phyloP scores from a whole-genome alignment of 2,797 vertebrate genomes.

The Catharus ustulatus region DNA sequence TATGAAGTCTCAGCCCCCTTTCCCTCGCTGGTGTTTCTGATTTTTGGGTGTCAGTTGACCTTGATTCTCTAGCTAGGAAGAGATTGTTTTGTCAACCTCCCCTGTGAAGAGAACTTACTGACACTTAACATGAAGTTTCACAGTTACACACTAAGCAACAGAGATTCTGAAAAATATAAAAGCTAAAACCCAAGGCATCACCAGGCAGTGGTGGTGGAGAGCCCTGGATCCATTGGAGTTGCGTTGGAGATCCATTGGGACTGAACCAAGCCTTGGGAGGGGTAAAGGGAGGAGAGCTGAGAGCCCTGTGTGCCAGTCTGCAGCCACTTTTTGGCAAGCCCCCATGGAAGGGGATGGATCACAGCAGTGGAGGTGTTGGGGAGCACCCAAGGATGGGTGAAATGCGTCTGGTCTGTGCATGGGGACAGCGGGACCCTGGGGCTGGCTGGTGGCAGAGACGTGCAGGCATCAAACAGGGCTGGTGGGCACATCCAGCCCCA shows the following conservation, averaged over 20 bases:
- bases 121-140: too few species aligned
- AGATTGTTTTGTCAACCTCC: too few species aligned
- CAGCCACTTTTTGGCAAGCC: not conserved
- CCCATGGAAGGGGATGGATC: rapidly evolving
- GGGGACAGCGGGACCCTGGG: not conserved
- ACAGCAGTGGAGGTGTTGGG: not conserved
- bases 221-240: rapidly evolving
- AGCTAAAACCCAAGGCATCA: too few species aligned
- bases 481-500: rapidly evolving
- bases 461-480: not conserved
- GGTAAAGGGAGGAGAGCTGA: not conserved
- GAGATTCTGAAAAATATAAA: too few species aligned
- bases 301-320: rapidly evolving
- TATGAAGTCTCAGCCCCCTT: too few species aligned
- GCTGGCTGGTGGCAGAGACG: rapidly evolving
- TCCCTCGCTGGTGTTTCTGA: too few species aligned
- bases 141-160: too few species aligned
- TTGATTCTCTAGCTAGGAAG: too few species aligned
- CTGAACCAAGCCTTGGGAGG: not conserved
- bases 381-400: not conserved
- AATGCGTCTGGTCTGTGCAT: rapidly evolving
- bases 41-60: too few species aligned
- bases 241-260: rapidly evolving
- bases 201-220: not conserved
- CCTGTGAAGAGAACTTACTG: too few species aligned